A percentile compares a stretch with the other conserved stretches of the same genome.
Conservation (phyloP, 1,140 invertebrate species). For the Drosophila seguyi region DNA sequence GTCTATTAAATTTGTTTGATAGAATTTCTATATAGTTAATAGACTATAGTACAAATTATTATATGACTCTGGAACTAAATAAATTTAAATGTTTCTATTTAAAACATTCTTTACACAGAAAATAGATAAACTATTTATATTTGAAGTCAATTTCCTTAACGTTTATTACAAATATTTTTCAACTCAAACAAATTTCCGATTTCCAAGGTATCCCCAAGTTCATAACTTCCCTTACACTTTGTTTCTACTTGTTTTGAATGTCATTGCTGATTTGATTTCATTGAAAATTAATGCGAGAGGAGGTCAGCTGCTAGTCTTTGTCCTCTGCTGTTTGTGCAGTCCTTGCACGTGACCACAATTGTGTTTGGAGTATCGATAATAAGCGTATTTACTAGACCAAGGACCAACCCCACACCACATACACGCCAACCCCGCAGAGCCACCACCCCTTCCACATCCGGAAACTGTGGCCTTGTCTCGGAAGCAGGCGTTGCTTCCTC, state of each 20-base stretch:
- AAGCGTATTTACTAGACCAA: constrained; percentile 72
- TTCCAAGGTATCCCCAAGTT: constrained; percentile 5
- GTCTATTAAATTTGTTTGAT: not conserved
- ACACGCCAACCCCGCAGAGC: constrained; percentile 17
- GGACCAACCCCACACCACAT: constrained; percentile 8
- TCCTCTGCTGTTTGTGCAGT: constrained; percentile 36
- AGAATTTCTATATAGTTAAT: not conserved
- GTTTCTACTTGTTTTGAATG: constrained; percentile 54
- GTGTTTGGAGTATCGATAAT: constrained; percentile 85
- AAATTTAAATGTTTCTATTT: not conserved
- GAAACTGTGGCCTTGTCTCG: constrained; percentile 74
- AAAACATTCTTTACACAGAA: not conserved
- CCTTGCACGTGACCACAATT: constrained; percentile 83
- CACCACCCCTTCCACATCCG: constrained; percentile 35
- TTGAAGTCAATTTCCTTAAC: no score
- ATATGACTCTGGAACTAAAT: not conserved
- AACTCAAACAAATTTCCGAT: not conserved
- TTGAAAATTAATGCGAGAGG: constrained; percentile 80
- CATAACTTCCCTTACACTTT: no score
- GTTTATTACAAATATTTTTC: not conserved
- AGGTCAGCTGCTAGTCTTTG: constrained; percentile 35
- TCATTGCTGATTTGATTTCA: constrained; percentile 71
- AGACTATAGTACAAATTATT: not conserved
- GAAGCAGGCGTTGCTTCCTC: constrained; percentile 70
- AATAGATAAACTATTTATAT: not conserved